Evolutionary conservation across 2,888 invertebrate genomes (phyloP).

Genomic region (Eupithecia subumbrata): DNA sequence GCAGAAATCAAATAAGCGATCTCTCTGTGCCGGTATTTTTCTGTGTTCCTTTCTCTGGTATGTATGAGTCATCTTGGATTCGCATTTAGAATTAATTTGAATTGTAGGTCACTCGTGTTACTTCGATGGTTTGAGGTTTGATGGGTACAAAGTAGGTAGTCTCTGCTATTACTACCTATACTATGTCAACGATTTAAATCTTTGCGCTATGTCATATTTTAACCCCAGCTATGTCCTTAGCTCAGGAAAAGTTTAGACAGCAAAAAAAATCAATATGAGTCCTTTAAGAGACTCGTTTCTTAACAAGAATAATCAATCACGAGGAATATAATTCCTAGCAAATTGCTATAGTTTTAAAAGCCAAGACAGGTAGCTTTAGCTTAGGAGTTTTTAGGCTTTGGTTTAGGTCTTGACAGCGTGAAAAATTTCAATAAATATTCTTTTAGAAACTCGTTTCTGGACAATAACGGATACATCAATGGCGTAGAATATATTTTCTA

Average conservation of each 20-base stretch:
- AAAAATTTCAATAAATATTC: not conserved
- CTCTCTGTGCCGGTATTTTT: not conserved
- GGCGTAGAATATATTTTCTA: not conserved
- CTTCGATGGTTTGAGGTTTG: not conserved
- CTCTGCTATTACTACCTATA: not conserved
- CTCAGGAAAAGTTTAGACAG: not conserved
- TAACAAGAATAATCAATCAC: not conserved
- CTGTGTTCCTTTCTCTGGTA: constrained; percentile 25
- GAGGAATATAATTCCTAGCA: not conserved
- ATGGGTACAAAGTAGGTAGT: not conserved
- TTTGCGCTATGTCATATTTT: not conserved
- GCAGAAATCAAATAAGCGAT: not conserved
- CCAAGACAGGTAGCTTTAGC: constrained; percentile 44
- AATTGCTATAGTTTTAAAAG: constrained; percentile 14
- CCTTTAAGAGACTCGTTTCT: not conserved
- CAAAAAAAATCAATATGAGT: not conserved
- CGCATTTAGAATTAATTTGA: constrained; percentile 20
- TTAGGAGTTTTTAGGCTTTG: no score
- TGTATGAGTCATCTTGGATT: constrained; percentile 22
- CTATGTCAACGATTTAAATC: no score
- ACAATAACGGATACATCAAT: not conserved
- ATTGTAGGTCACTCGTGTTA: constrained; percentile 17
- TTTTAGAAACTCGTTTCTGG: not conserved
- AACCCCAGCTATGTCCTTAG: not conserved
- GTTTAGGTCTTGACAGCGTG: not conserved